Percentiles rank a stretch among this genome's conserved stretches.
Evolutionary conservation across 2,888 invertebrate species (phyloP).

Genomic region (Cerastoderma edule): DNA sequence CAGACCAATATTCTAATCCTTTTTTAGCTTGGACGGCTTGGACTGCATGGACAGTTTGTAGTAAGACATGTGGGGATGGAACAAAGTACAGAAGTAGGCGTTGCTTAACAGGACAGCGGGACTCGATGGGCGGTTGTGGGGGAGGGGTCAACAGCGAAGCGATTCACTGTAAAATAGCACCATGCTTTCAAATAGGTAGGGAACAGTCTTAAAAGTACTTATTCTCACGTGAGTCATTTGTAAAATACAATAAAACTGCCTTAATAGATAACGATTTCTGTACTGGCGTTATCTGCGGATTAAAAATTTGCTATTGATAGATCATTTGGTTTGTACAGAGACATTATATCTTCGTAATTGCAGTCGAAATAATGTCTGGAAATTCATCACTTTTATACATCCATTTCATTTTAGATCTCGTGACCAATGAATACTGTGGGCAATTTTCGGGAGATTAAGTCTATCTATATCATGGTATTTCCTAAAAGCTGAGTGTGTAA

Average conservation of each 20-base stretch:
- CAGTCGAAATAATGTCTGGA: too few relatives aligned
- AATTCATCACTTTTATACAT: too few relatives aligned
- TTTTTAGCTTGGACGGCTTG: conserved; percentile 8
- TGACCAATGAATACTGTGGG: background rate
- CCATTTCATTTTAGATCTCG: too few relatives aligned
- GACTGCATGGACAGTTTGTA: background rate
- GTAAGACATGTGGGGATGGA: background rate
- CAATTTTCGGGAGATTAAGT: background rate
- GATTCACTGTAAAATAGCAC: background rate
- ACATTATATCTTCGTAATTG: background rate
- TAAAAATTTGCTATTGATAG: background rate
- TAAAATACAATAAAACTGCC: background rate
- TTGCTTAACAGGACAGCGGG: background rate
- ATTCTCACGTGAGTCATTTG: too few relatives aligned
- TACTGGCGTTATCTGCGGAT: background rate
- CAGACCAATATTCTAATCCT: too few relatives aligned
- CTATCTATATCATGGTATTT: background rate
- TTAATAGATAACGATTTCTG: background rate
- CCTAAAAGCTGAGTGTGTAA: background rate
- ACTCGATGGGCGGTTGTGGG: background rate
- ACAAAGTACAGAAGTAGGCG: conserved; percentile 2
- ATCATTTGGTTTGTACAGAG: background rate
- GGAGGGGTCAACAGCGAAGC: background rate
- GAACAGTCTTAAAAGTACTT: too few relatives aligned
- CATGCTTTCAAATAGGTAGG: background rate